Base-by-base conservation (phyloP, 30 jellyfish, hydroid and myxozoan genomes). In the Cassiopea andromeda region DNA sequence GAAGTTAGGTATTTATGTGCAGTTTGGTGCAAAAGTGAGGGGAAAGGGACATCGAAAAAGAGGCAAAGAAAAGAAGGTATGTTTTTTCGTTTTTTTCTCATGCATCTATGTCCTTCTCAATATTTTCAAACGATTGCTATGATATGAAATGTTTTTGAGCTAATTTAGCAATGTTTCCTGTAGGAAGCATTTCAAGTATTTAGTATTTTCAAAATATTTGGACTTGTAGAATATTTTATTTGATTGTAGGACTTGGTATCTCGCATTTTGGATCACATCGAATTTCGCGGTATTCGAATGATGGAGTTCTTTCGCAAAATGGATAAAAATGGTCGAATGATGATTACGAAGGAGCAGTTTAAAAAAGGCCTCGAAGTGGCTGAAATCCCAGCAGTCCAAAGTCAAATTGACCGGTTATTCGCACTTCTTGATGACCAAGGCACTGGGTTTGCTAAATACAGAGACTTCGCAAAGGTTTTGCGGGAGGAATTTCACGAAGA, bases 211-310 rank as follows among this genome's bases (percentile, higher is more conserved):
- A 9, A 2, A 2, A 9, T 9, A 50, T 2, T 50, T 9, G 9
- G 64, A 5, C 64, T 50, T 9, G 64, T n/a, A n/a, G n/a, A n/a
- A n/a, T n/a, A 61, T 4, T 4, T 61, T 6, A 2, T 77, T 78
- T n/a, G 60, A 8, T 48, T 73, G n/a, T 61, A 90, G 97, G 97
- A 90, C 68, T 76, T 90, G 90, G 78, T 90, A 17, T 75, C 97
- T 60, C 44, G 87, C 44, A 76, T 90, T 43, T 84, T 90, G 80
- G 97, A 90, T 70, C 77, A 70, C 82, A 83, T 90, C 58, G 97
- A 82, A 78, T 78, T 73, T 58, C 97, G 97, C 17, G 97, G 97
- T 61, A 79, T 90, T 19, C 91, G 97, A 10, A 80, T 90, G 85
- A 69, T 79, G 90, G 97, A 90, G 50, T 84, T 90, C 88, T 90